Conservation (phyloP, 2,113 vertebrate genomes). For the Bos javanicus region DNA sequence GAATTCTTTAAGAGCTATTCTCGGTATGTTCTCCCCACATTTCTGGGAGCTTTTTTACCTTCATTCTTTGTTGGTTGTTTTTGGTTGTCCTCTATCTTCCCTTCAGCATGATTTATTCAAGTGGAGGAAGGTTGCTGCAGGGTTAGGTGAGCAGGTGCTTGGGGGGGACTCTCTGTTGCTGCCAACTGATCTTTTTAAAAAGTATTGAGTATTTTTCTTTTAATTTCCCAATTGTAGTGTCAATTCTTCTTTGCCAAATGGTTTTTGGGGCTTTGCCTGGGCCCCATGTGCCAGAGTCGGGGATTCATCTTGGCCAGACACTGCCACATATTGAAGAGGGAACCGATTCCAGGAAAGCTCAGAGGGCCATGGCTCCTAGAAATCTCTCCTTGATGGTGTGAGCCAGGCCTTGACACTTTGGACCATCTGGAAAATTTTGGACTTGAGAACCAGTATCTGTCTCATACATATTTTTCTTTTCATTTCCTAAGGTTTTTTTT, state of each 20-base stretch:
- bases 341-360: conserved; percentile 67
- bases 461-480: conserved; percentile 53
- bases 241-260: conserved; percentile 64
- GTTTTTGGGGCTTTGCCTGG: conserved; percentile 63
- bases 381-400: conserved; percentile 43
- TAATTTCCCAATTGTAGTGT: conserved; percentile 66
- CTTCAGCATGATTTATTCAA: neutral
- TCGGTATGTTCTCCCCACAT: neutral
- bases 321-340: conserved; percentile 58
- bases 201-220: conserved; percentile 47
- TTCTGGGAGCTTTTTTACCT: neutral
- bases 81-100: neutral
- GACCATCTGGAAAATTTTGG: conserved; percentile 71
- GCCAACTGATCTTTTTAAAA: conserved; percentile 43
- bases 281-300: conserved; percentile 49
- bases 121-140: conserved; percentile 1
- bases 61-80: conserved; percentile 3
- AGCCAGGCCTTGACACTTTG: conserved; percentile 46
- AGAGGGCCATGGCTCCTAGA: conserved; percentile 52
- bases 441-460: conserved; percentile 28
- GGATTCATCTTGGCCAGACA: conserved; percentile 70
- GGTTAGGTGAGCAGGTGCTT: conserved; percentile 1
- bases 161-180: conserved; percentile 31
- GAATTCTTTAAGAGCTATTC: conserved; percentile 28
- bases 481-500: conserved; percentile 25